Percentiles rank a stretch among this genome's conserved stretches.
phyloP scores from a whole-genome alignment of 2,888 invertebrate species.

The Netelia melanura region DNA sequence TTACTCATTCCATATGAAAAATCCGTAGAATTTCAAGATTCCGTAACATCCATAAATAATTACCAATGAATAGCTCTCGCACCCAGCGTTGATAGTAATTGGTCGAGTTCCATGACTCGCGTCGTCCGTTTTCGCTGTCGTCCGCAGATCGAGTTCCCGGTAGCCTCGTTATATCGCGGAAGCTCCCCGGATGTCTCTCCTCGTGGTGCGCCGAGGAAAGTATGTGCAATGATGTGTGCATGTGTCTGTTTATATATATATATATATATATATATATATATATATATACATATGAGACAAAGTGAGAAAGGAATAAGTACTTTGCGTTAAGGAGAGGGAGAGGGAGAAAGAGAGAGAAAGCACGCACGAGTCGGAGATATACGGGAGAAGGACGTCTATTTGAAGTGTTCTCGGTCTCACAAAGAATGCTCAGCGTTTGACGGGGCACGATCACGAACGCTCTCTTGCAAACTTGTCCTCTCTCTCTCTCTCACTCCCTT shows the following conservation, averaged over 20 bases:
- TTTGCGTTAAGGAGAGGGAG: slow-evolving; percentile 20
- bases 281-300: neutral
- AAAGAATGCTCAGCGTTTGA: slow-evolving; percentile 80
- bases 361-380: slow-evolving; percentile 10
- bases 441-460: slow-evolving; percentile 75
- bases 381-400: slow-evolving; percentile 61
- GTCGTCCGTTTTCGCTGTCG: slow-evolving; percentile 27
- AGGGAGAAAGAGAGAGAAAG: slow-evolving; percentile 34
- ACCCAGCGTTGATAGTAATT: slow-evolving; percentile 35
- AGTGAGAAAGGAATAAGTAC: slow-evolving; percentile 12
- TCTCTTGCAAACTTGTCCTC: slow-evolving; percentile 35
- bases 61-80: slow-evolving; percentile 45
- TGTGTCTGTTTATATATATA: neutral
- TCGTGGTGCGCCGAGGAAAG: slow-evolving; percentile 28
- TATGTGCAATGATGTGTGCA: neutral
- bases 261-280: neutral
- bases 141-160: slow-evolving; percentile 53
- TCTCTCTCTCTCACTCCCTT: slow-evolving; percentile 34
- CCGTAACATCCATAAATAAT: slow-evolving; percentile 58
- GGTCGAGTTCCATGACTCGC: slow-evolving; percentile 38
- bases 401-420: slow-evolving; percentile 69
- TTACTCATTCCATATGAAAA: neutral
- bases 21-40: slow-evolving; percentile 20
- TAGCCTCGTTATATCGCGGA: slow-evolving; percentile 63
- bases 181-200: slow-evolving; percentile 49